Evolutionary conservation across 2,888 invertebrate genomes (phyloP), one percentile per base, ranked within the genome.

Genomic region (Neocrepidodera transversa): DNA sequence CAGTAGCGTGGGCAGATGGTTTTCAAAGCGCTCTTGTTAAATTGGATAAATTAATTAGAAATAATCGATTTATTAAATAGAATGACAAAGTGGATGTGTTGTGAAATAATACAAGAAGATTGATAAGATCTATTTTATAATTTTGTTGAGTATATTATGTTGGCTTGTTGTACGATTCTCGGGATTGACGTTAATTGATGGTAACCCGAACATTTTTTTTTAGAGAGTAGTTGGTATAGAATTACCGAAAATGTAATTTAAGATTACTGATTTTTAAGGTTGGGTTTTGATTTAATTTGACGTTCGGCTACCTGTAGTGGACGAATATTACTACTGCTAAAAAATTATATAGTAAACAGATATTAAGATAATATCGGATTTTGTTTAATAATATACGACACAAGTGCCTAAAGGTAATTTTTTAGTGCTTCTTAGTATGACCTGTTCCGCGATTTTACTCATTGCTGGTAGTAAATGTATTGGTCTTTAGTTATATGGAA

Each of bases 41-140:
- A 17, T 35, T 20, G 10, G 16, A n/a, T 23, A n/a, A 17, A 50
- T 53, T 53, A 43, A 53, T 53, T 53, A 53, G 16, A 53, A 53
- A 32, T 43, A 53, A 53, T 53, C 53, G 53, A 43, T 53, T 53
- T 42, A 53, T 53, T 53, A 53, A 43, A 53, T 20, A 10, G 32
- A 43, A 53, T 53, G 42, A 43, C 53, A 53, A 53, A 42, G 28
- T 53, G 53, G 13, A 43, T 35, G 42, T 23, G 35, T 53, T 53
- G 32, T 42, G 32, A 53, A 53, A 35, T 8, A 18, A 20, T 52
- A 13, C 28, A 43, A 43, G 30, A 28, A 43, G 18, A 8, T 32
- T 32, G 53, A 43, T 53, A 30, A 10, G 32, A 43, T 53, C 53
- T 18, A 1, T 10, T 42, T 52, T 42, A n/a, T 52, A 13, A 4